A percentile compares a stretch with the other conserved stretches of the same genome.
phyloP scores from a whole-genome alignment of 2,797 vertebrate species.

The Toxotes lorentzi region DNA sequence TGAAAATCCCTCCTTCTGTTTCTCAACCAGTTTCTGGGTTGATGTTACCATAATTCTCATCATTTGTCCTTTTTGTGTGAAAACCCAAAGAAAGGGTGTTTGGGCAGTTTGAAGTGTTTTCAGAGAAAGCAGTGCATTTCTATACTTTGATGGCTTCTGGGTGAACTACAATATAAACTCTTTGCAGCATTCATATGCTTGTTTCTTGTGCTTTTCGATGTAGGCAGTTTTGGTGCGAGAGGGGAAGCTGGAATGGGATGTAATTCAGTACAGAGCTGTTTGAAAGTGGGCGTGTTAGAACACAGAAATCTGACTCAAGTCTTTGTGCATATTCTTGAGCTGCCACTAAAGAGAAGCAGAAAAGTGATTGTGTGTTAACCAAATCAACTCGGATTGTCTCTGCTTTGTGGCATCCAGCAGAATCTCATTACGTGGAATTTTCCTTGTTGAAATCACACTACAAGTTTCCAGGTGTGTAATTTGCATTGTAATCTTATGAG shows the following conservation, averaged over 20 bases:
- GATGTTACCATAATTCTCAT: slow-evolving; percentile 6
- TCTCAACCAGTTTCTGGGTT: slow-evolving; percentile 38
- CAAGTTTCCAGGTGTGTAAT: slow-evolving; percentile 25
- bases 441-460: slow-evolving; percentile 22
- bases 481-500: slow-evolving; percentile 33
- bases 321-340: slow-evolving; percentile 35
- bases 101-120: slow-evolving; percentile 35
- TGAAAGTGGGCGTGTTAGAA: slow-evolving; percentile 41
- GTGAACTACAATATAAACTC: slow-evolving; percentile 22
- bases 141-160: slow-evolving; percentile 6
- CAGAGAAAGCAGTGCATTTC: slow-evolving; percentile 20
- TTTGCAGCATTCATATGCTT: slow-evolving; percentile 15
- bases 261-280: slow-evolving; percentile 33
- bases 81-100: slow-evolving; percentile 27
- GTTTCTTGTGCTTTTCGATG: slow-evolving; percentile 36
- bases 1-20: slow-evolving; percentile 48
- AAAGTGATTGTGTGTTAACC: slow-evolving; percentile 28
- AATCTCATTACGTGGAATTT: slow-evolving; percentile 13
- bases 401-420: slow-evolving; percentile 5
- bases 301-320: slow-evolving; percentile 49
- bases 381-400: neutral
- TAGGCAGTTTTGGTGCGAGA: slow-evolving; percentile 19
- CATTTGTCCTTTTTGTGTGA: slow-evolving; percentile 35
- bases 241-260: slow-evolving; percentile 21
- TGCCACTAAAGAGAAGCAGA: slow-evolving; percentile 27